These are phyloP conservation scores for Todiramphus saurophagus DNA, from an alignment of 2,113 vertebrate genomes.

Conservation along the genomic window DNA sequence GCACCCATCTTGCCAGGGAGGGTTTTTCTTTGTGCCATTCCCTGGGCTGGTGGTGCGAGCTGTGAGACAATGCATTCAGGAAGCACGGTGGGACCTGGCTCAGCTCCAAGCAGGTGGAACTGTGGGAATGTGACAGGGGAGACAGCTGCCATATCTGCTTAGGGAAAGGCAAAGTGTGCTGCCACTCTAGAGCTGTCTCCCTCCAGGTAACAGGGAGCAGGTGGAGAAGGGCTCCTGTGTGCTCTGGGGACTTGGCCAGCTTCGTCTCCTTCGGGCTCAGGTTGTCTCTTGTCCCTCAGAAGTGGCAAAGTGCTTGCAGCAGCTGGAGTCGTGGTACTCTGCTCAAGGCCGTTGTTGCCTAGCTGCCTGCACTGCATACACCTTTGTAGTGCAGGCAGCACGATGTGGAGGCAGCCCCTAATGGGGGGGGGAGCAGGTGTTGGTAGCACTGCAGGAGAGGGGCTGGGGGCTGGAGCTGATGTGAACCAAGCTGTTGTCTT, in stretches of 20 bases:
- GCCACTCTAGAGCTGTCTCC: background rate
- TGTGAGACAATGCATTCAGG: background rate
- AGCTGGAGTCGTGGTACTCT: accelerated
- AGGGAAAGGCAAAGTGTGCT: background rate
- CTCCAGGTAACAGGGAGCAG: background rate
- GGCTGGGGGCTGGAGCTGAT: accelerated
- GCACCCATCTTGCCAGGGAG: background rate
- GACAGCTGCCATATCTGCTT: accelerated
- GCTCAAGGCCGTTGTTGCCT: background rate
- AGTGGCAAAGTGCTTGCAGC: background rate
- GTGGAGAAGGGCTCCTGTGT: background rate
- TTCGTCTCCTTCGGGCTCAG: accelerated
- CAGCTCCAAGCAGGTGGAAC: background rate
- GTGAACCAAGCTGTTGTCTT: background rate
- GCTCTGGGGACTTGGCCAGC: background rate
- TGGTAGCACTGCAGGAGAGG: background rate
- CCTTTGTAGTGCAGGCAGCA: background rate
- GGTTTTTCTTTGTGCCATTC: background rate
- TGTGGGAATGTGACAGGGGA: background rate
- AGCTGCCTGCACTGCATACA: accelerated
- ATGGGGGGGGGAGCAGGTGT: accelerated
- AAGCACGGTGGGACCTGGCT: background rate
- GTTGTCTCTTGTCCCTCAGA: background rate
- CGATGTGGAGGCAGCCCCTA: background rate
- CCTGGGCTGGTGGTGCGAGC: background rate